phyloP scores from a whole-genome alignment of 2,888 invertebrate species.

The Drosophila flavopinicola region DNA sequence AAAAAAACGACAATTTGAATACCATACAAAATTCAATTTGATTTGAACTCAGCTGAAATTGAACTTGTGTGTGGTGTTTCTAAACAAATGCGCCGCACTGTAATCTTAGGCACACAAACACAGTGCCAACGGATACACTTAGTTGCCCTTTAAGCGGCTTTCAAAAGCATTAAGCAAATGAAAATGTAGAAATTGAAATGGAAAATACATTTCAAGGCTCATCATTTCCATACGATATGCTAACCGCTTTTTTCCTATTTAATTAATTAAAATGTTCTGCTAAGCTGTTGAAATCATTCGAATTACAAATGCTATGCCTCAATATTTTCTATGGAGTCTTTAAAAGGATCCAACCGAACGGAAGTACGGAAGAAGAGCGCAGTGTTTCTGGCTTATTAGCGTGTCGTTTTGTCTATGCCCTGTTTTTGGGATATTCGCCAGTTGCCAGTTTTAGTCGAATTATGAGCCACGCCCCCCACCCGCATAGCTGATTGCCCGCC shows the following conservation, averaged over 20 bases:
- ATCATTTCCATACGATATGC: conserved; percentile 40
- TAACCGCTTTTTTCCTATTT: conserved; percentile 35
- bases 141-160: conserved; percentile 64
- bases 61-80: not conserved
- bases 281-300: conserved; percentile 38
- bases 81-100: conserved; percentile 37
- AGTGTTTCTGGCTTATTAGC: conserved; percentile 61
- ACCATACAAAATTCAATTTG: no score
- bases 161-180: conserved; percentile 70
- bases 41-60: no score
- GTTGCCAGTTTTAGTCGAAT: conserved; percentile 44
- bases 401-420: conserved; percentile 55
- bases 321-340: conserved; percentile 9
- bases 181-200: conserved; percentile 59
- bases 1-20: no score
- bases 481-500: not conserved
- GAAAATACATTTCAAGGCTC: conserved; percentile 29
- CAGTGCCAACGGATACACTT: conserved; percentile 22
- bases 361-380: conserved; percentile 2
- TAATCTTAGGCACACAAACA: conserved; percentile 14
- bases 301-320: conserved; percentile 26
- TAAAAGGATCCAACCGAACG: conserved; percentile 21
- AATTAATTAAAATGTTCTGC: conserved; percentile 63
- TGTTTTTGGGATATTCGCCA: conserved; percentile 12
- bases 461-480: conserved; percentile 44